Base-by-base conservation (phyloP, 2,797 vertebrate species). In the Phrynocephalus forsythii region DNA sequence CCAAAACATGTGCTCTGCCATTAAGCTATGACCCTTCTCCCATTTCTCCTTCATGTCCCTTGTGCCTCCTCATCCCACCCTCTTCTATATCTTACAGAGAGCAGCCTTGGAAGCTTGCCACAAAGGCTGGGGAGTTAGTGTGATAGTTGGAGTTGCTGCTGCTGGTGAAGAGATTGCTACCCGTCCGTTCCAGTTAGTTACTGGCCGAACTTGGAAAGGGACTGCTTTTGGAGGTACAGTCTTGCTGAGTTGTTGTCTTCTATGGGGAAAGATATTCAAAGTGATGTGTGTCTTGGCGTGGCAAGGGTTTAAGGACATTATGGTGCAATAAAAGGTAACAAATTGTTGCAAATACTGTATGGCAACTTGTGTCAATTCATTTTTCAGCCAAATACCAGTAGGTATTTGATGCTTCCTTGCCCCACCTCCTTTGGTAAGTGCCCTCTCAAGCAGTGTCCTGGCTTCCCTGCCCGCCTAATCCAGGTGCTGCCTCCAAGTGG, bases 161-260 rank as follows among this genome's bases (percentile, higher is more conserved):
- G 95, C 97, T 1, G 89, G 97, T 28, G 92, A 97, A 1, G 98
- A 99, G 67, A 96, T 99, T 22, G 87, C 98, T 44, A 97, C 97
- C 0, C 96, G 97, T 85, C 98, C 98, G 0, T 94, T 97, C 94
- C 97, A 98, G 91, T 97, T 99, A 0, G 97, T 99, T 1, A 93
- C 96, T 16, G 98, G 98, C 22, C 97, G 98, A 77, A 98, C 97
- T 0, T 99, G 98, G 98, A 99, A 98, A 94, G 98, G 98, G 52
- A 97, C 98, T 0, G 92, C 97, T 0, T 98, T 99, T 92, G 99
- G 99, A 97, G 98, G 99, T 99, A 96, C 91, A 38, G 77, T 10
- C 67, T 2, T 86, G 33, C 38, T 86, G 18, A 0, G 26, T 63
- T 24, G 72, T 6, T 66, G 20, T 3, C 68, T 79, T 28, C 67